These are phyloP conservation scores for Tapirus terrestris DNA, from an alignment of 2,113 vertebrate genomes.

Conservation along the genomic window DNA sequence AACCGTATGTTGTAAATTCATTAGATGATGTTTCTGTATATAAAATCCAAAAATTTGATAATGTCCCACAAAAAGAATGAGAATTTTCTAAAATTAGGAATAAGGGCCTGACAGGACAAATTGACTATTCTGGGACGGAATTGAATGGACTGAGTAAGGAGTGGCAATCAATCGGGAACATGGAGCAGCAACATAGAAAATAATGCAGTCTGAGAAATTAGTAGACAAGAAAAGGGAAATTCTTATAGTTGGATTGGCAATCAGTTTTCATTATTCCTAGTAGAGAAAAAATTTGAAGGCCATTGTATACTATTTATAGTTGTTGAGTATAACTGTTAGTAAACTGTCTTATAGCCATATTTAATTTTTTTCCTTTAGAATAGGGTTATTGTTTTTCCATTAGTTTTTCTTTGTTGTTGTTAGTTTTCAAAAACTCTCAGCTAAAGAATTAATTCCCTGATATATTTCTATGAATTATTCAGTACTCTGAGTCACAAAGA, in stretches of 20 bases:
- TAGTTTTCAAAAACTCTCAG: background rate
- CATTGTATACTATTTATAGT: background rate
- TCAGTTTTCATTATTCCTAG: background rate
- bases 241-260: background rate
- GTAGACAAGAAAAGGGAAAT: background rate
- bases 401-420: background rate
- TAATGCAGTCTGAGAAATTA: background rate
- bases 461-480: background rate
- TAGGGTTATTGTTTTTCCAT: background rate
- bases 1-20: background rate
- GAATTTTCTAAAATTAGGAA: background rate
- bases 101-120: background rate
- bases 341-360: background rate
- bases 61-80: background rate
- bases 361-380: background rate
- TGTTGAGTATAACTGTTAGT: background rate
- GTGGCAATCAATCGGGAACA: background rate
- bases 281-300: background rate
- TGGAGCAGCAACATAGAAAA: too few species aligned
- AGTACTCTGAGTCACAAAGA: background rate
- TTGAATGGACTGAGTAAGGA: background rate
- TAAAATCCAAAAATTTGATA: constrained; percentile 31
- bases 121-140: background rate
- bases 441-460: background rate
- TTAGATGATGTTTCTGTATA: background rate